Base-by-base conservation (phyloP, 1,140 invertebrate genomes). In the Leptestheria dahalacensis region DNA sequence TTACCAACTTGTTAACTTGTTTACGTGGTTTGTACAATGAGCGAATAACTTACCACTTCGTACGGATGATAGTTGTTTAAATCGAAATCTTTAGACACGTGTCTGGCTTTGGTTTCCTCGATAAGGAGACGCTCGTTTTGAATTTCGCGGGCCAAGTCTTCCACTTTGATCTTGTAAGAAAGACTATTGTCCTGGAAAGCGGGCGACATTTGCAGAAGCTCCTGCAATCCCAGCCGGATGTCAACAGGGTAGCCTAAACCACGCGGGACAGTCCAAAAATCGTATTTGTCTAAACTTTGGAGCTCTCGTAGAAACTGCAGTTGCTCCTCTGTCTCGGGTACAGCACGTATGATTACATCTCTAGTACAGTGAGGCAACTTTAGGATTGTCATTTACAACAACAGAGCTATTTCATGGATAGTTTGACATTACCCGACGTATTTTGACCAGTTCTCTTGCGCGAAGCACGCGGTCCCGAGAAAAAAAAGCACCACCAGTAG, bases 61-160 rank as follows among this genome's bases (percentile, higher is more conserved):
- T 58, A 62, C 10, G 61, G 48, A 33, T 62, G 61, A 23, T 62
- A 62, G 48, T 62, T 62, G 18, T 58, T 48, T 25, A 57, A 62
- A 51, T 62, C 61, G 28, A 58, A 62, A 29, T 46, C 55, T n/a
- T 50, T 51, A 6, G 24, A 21, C 4, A 18, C 20, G 10, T 60
- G 48, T 29, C 33, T 11, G 1, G 6, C 20, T 20, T 59, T 50
- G 10, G 20, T 23, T 18, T 15, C 20, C 11, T 59, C 20, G 29
- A 62, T 29, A 26, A 20, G 29, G 25, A 12, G 10, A 24, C 48
- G 25, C 25, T 60, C 47, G 15, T 60, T 49, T n/a, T 51, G 23
- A 12, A 55, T 52, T 18, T 28, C 47, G 26, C 20, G 9, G 3
- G 25, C 53, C n/a, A 55, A 18, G 53, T 55, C 53, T 1, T 55